Evolutionary conservation across 2,113 vertebrate genomes (phyloP).

Genomic region (Solea senegalensis): DNA sequence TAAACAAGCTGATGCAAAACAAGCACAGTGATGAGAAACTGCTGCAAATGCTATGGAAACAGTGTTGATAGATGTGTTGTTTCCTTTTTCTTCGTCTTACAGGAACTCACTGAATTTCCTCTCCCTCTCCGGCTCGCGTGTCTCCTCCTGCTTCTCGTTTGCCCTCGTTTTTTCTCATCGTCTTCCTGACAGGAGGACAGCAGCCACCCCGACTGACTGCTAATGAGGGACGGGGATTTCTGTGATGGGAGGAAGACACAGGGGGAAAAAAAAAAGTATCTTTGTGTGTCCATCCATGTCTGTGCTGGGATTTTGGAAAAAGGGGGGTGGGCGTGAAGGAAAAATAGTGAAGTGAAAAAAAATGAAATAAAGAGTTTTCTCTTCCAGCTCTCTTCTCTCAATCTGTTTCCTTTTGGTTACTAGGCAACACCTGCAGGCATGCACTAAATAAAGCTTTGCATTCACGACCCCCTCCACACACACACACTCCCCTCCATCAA

Average conservation of each 20-base stretch:
- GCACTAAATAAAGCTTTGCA: constrained; percentile 84
- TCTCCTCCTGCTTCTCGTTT: constrained; percentile 42
- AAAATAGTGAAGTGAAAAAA: constrained; percentile 25
- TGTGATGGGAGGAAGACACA: constrained; percentile 24
- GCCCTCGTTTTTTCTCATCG: constrained; percentile 53
- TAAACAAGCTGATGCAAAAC: constrained; percentile 12
- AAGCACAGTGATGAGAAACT: neutral
- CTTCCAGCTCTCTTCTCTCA: constrained; percentile 64
- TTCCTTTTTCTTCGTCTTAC: neutral
- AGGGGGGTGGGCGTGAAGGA: constrained; percentile 28
- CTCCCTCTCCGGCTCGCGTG: constrained; percentile 25
- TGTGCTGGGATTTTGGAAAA: constrained; percentile 42
- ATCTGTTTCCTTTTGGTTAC: constrained; percentile 83
- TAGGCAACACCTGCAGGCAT: constrained; percentile 87
- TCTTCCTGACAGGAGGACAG: constrained; percentile 62
- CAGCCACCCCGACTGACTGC: constrained; percentile 71
- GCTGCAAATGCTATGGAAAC: constrained; percentile 59
- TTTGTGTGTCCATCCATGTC: constrained; percentile 19
- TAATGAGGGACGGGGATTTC: constrained; percentile 65
- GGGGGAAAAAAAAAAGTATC: constrained; percentile 3
- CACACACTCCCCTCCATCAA: constrained; percentile 35
- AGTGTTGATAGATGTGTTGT: constrained; percentile 36
- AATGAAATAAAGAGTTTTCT: constrained; percentile 61
- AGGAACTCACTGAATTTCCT: constrained; percentile 12
- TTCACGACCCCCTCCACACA: constrained; percentile 34